Evolutionary conservation across 1,140 invertebrate species (phyloP).

Genomic region (Caerostris darwini): DNA sequence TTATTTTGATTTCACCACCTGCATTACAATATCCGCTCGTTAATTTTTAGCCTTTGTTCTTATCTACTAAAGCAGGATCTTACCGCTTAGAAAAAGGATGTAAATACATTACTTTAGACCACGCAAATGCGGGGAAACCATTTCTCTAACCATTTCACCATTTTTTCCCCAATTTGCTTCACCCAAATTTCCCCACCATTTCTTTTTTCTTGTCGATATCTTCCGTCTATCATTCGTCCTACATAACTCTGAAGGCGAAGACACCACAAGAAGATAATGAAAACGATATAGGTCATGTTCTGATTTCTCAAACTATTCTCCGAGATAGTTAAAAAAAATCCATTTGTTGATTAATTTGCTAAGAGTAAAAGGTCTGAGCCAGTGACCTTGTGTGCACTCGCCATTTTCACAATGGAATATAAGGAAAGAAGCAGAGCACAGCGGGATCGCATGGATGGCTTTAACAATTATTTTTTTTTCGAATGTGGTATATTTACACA

Average conservation of each 20-base stretch:
- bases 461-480: neutral
- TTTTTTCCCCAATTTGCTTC: neutral
- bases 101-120: neutral
- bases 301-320: conserved; percentile 24
- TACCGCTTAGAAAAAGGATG: neutral
- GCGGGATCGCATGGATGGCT: neutral
- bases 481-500: neutral
- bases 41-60: too few species aligned
- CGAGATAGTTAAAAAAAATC: neutral
- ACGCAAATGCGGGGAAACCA: neutral
- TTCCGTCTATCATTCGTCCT: neutral
- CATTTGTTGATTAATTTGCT: neutral
- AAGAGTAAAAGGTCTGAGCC: neutral
- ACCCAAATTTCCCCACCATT: neutral
- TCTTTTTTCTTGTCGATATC: neutral
- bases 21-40: too few species aligned
- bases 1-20: too few species aligned
- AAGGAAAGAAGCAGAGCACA: neutral
- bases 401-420: neutral
- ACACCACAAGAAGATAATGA: neutral
- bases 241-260: neutral
- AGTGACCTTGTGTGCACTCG: conserved; percentile 24
- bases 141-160: neutral
- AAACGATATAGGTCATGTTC: conserved; percentile 52
- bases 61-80: neutral